phyloP scores from a whole-genome alignment of 2,797 vertebrate genomes.

The Lindbergichthys nudifrons region DNA sequence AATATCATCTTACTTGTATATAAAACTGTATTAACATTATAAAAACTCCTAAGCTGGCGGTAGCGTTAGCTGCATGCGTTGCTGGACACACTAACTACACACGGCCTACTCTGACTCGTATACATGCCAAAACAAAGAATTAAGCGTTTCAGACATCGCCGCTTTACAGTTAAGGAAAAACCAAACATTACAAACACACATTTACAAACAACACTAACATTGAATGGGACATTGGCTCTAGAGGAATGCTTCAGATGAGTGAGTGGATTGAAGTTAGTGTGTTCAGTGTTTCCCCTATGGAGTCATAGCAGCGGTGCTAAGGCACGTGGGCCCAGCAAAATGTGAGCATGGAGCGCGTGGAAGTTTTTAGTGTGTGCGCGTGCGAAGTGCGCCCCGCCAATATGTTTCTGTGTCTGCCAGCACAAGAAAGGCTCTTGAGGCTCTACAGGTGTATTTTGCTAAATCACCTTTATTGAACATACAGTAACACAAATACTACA shows the following conservation, averaged over 20 bases:
- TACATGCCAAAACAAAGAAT: slow-evolving; percentile 82
- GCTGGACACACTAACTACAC: slow-evolving; percentile 87
- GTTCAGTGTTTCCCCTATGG: too few species aligned
- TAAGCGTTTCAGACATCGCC: slow-evolving; percentile 38
- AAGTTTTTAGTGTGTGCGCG: too few species aligned
- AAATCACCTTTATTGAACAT: too few species aligned
- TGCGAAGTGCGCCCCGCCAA: too few species aligned
- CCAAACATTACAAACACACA: slow-evolving; percentile 34
- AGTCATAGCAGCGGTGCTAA: too few species aligned
- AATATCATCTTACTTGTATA: slow-evolving; percentile 45
- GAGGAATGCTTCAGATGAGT: not conserved
- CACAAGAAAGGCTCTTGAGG: too few species aligned
- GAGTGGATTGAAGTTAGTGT: not conserved
- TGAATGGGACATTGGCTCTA: slow-evolving; percentile 32
- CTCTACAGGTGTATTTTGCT: too few species aligned
- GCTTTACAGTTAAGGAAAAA: slow-evolving; percentile 27
- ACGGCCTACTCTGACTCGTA: slow-evolving; percentile 82
- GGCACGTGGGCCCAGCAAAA: too few species aligned
- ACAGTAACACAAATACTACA: too few species aligned
- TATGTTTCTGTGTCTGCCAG: too few species aligned
- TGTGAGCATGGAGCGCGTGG: too few species aligned
- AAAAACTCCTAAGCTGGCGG: slow-evolving; percentile 84
- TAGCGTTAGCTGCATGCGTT: slow-evolving; percentile 80
- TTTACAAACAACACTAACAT: slow-evolving; percentile 54
- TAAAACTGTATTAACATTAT: slow-evolving; percentile 83